Conservation (phyloP, 2,113 vertebrate species). For the Colaptes auratus region DNA sequence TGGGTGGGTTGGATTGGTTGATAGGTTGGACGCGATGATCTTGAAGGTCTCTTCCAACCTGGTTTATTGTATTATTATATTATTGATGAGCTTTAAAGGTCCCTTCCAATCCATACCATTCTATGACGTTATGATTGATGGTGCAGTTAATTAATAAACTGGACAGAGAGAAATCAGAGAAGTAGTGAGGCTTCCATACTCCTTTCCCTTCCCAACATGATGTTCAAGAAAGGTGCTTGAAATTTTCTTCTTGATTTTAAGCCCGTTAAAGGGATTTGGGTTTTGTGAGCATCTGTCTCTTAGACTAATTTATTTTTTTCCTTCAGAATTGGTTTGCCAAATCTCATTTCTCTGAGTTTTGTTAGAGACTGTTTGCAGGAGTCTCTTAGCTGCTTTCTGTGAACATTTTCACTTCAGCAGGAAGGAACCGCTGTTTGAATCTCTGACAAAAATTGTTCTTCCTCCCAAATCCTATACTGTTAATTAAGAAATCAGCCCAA, state of each 20-base stretch:
- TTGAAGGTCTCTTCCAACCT: too few species aligned
- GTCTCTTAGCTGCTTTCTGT: not conserved
- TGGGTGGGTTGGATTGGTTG: too few species aligned
- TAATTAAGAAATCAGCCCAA: not conserved
- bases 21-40: too few species aligned
- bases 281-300: not conserved
- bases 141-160: not conserved
- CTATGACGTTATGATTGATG: not conserved
- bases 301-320: not conserved
- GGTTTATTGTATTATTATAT: too few species aligned
- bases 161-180: not conserved
- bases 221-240: not conserved
- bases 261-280: accelerated
- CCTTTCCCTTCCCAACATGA: not conserved
- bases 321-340: not conserved
- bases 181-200: not conserved
- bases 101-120: not conserved
- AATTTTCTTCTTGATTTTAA: not conserved
- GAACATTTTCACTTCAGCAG: not conserved
- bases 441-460: not conserved
- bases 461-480: not conserved
- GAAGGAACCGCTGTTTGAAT: not conserved
- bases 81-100: too few species aligned
- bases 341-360: not conserved
- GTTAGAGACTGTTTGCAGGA: not conserved